Base-by-base conservation (phyloP, 2,113 vertebrate species). In the Recurvirostra avosetta region DNA sequence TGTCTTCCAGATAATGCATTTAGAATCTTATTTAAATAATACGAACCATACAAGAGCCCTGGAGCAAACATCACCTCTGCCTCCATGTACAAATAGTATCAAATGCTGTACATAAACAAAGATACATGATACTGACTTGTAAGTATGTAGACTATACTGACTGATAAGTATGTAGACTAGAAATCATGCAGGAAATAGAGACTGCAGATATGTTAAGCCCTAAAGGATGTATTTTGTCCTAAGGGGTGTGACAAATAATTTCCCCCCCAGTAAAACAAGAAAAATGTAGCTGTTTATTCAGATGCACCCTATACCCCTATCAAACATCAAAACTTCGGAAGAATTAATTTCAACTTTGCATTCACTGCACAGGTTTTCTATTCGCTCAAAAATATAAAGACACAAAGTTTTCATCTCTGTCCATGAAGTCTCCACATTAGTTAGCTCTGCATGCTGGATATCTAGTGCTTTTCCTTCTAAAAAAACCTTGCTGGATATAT, bases 11-110 rank as follows among this genome's bases (percentile, higher is more conserved):
- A 93, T 71, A 93, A 94, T 84, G 82, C 80, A 90, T 84, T 92
- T 92, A 36, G 92, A 93, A 53, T 72, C 85, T 96, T 96, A 96
- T 97, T 96, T 96, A 96, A 97, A 95, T 94, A 95, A 73, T 93
- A 94, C 70, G 93, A 96, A 96, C 79, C 56, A 96, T 26, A 77
- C 88, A 88, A 75, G 90, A 94, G 58, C 72, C 75, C 56, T 86
- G 95, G 92, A 92, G 94, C 86, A 90, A 93, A 86, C 75, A 84
- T 40, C 86, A 88, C 38, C 81, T 92, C 91, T 89, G 95, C 81
- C 92, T 87, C 95, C 80, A 81, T 62, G 76, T 95, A 96, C 96
- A 96, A 96, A 96, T 77, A 96, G 95, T 86, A 96, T 89, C 82
- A 80, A 95, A 96, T 70, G 86, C 94, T 75, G 86, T 86, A 95